Base-by-base conservation (phyloP, 2,113 vertebrate genomes). In the Microtus pennsylvanicus region DNA sequence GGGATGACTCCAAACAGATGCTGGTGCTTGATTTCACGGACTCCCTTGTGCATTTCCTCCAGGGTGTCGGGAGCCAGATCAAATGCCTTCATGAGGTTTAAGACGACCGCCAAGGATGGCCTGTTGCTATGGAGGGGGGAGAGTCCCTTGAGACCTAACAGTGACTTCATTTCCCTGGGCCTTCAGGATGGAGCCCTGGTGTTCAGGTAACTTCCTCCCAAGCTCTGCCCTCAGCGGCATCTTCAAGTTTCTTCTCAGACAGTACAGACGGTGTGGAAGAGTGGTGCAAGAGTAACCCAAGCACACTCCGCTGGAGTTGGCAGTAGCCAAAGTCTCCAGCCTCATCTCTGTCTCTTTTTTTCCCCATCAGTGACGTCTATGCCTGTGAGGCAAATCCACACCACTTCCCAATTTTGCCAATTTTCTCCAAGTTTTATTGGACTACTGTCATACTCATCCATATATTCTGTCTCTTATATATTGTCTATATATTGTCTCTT, bases 51-150 rank as follows among this genome's bases (percentile, higher is more conserved):
- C 74, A 17, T 90, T 90, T 95, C 19, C 82, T 95, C 47, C 96
- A 99, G 99, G 97, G 98, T 99, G 3, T 99, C 99, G 4, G 99
- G 99, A 58, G 99, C 99, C 83, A 99, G 99, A 97, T 99, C 99
- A 0, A 99, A 99, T 0, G 98, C 99, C 1, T 99, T 99, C 97
- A 99, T 99, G 99, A 99, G 99, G 75, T 99, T 99, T 97, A 99
- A 99, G 98, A 99, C 99, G n/a, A 99, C 98, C 17, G 98, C 99
- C 93, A 99, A 98, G 86, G 99, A 99, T 0, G 99, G 99, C 12
- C 98, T 99, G 95, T 80, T 99, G 97, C 97, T 99, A 77, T 99
- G 99, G 99, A 98, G 99, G 80, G 99, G 99, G 89, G 99, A 99
- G 95, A 99, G 98, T 91, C 99, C 99, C 65, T 98, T 99, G 99